Conservation (phyloP, 2,888 invertebrate species). For the Yponomeuta plumbellus region DNA sequence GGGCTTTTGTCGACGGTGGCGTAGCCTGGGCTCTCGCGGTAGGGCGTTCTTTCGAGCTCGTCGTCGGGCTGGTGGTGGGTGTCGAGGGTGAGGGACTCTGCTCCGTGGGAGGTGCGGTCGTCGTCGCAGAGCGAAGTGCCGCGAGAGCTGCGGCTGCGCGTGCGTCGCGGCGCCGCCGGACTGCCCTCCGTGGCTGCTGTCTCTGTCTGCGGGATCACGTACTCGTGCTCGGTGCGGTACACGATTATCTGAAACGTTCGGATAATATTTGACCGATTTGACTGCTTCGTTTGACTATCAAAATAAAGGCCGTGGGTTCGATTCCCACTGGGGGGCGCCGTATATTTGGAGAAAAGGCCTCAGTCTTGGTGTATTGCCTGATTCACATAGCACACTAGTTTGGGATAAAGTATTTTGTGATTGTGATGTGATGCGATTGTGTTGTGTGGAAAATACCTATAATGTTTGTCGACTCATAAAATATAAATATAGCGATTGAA, state of each 20-base stretch:
- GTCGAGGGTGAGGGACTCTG: constrained; percentile 79
- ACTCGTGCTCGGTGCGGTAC: constrained; percentile 81
- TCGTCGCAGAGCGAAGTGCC: constrained; percentile 79
- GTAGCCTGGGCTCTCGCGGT: constrained; percentile 79
- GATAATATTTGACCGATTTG: not conserved
- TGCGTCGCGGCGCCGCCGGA: constrained; percentile 74
- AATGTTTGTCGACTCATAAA: no score
- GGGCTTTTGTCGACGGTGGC: constrained; percentile 87
- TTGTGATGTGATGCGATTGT: no score
- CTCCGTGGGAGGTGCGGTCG: constrained; percentile 83
- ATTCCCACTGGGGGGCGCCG: no score
- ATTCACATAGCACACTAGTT: no score
- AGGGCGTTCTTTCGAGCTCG: constrained; percentile 54
- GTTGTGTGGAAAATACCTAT: no score
- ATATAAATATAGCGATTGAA: no score
- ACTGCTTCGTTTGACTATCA: no score
- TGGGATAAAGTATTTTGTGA: no score
- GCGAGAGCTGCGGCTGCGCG: constrained; percentile 72
- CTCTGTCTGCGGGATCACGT: constrained; percentile 76
- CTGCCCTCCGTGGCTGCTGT: constrained; percentile 75
- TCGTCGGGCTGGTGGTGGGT: constrained; percentile 53
- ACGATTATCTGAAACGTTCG: constrained; percentile 75
- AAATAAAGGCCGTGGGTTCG: not conserved
- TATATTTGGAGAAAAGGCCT: no score
- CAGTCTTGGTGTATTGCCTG: no score